Percentiles rank a stretch among this genome's conserved stretches.
These are phyloP conservation scores for Himalopsyche tibetana DNA, from an alignment of 2,888 invertebrate species.

Conservation along the genomic window DNA sequence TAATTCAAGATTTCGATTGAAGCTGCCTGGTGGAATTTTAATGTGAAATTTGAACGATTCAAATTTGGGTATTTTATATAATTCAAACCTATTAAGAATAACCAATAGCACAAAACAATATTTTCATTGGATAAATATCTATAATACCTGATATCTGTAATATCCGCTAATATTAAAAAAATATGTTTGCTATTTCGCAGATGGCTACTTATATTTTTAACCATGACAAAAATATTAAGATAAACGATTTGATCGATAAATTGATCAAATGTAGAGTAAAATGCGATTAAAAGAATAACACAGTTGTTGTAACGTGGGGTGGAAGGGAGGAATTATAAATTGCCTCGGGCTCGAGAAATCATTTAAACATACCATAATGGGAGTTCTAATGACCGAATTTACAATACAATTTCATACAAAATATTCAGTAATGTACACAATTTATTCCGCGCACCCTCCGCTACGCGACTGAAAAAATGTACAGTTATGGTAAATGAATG, in stretches of 20 bases:
- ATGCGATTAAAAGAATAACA: constrained; percentile 43
- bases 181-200: neutral
- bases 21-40: too few relatives aligned
- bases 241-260: neutral
- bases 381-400: constrained; percentile 59
- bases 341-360: constrained; percentile 48
- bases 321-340: constrained; percentile 20
- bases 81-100: too few relatives aligned
- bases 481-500: neutral
- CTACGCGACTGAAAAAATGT: constrained; percentile 35
- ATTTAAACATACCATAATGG: constrained; percentile 56
- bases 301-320: constrained; percentile 48
- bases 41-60: too few relatives aligned
- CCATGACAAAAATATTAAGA: neutral
- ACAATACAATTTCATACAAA: constrained; percentile 55
- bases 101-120: too few relatives aligned
- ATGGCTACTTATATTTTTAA: neutral
- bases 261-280: neutral
- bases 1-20: too few relatives aligned
- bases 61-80: too few relatives aligned
- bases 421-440: constrained; percentile 51
- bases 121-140: too few relatives aligned
- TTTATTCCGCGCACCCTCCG: constrained; percentile 22
- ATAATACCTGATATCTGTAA: too few relatives aligned
- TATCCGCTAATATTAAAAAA: too few relatives aligned